Conservation (phyloP, 2,797 vertebrate genomes). For the Astyanax mexicanus region DNA sequence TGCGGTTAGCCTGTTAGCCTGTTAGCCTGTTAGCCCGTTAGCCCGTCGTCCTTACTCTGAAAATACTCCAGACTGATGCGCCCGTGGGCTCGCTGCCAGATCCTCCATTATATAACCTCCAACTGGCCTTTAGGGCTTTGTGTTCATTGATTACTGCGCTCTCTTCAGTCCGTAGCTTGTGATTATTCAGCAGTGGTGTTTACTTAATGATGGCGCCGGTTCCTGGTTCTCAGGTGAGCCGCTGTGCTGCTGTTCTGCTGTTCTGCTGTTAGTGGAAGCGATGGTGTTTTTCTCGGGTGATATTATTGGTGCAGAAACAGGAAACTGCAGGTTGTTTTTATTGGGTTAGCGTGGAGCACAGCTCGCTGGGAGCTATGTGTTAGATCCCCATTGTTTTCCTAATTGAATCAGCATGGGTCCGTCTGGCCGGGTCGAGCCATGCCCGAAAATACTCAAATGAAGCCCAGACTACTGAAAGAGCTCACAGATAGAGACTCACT, state of each 20-base stretch:
- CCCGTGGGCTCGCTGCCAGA: background rate
- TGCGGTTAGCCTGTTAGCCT: background rate
- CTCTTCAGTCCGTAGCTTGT: background rate
- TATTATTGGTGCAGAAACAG: constrained; percentile 10
- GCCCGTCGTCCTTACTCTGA: constrained; percentile 1
- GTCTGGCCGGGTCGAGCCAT: background rate
- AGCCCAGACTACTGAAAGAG: background rate
- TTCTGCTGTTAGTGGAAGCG: background rate
- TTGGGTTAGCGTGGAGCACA: background rate
- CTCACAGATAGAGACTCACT: background rate
- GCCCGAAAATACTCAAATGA: constrained; percentile 2
- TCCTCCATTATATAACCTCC: constrained; percentile 10
- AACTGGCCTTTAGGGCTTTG: background rate
- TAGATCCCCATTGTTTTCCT: constrained; percentile 10
- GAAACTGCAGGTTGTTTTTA: constrained; percentile 19
- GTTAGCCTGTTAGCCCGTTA: constrained; percentile 2
- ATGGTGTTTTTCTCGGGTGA: background rate
- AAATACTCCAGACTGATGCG: constrained; percentile 18
- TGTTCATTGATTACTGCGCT: background rate
- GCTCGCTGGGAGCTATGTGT: constrained; percentile 4
- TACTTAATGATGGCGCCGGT: background rate
- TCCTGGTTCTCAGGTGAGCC: background rate
- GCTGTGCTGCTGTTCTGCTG: too few species aligned
- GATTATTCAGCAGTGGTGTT: background rate
- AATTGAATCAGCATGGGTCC: constrained; percentile 18